Conservation (phyloP, 2,113 vertebrate genomes). For the Arizona elegans region DNA sequence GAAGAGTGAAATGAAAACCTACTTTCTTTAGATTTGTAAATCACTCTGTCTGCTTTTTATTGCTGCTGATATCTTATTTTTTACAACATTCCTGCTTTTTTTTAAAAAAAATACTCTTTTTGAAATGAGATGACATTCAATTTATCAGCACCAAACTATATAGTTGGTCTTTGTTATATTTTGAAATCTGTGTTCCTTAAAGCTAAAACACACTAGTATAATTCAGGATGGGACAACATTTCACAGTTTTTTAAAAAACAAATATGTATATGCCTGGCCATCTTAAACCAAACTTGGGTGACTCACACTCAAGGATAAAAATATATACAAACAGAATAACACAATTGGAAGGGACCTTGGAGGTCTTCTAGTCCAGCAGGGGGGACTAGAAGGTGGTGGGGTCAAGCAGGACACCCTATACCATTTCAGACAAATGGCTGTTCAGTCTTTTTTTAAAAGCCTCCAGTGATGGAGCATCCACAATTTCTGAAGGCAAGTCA, state of each 20-base stretch:
- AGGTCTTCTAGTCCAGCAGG: background rate
- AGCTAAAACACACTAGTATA: background rate
- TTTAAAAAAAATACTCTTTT: background rate
- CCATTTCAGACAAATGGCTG: background rate
- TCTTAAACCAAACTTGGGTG: background rate
- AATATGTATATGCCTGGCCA: background rate
- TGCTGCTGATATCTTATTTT: background rate
- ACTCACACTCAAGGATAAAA: background rate
- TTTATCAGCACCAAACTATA: background rate
- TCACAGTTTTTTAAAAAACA: background rate
- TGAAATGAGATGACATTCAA: background rate
- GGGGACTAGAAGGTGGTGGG: too few species aligned
- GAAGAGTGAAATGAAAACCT: background rate
- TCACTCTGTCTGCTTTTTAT: background rate
- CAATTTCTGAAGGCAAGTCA: background rate
- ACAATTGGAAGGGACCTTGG: background rate
- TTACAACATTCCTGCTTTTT: background rate
- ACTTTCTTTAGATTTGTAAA: background rate
- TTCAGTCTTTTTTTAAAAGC: background rate
- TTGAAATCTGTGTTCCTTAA: background rate
- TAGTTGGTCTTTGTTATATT: background rate
- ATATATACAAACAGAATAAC: background rate
- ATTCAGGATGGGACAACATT: background rate
- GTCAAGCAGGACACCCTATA: background rate
- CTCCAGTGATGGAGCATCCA: background rate